phyloP scores from a whole-genome alignment of 1,140 invertebrate genomes.

The Drosophila funebris region DNA sequence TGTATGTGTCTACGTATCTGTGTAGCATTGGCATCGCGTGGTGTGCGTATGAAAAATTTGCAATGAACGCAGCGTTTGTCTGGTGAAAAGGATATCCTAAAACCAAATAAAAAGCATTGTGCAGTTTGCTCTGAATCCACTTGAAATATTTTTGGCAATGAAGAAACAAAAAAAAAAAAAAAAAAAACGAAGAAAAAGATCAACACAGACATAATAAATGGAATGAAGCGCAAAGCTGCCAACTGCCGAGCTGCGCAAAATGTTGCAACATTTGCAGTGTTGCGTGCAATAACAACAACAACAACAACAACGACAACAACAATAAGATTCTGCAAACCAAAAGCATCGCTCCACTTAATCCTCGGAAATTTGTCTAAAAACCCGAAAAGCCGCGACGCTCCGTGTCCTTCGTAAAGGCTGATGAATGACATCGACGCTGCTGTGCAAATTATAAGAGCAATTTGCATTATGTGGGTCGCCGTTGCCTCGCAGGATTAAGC shows the following conservation, averaged over 20 bases:
- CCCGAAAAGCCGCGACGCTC: conserved; percentile 8
- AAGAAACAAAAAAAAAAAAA: no score
- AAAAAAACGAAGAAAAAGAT: no score
- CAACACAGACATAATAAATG: conserved; percentile 69
- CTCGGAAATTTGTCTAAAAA: conserved; percentile 70
- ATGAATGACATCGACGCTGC: conserved; percentile 63
- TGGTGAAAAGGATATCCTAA: conserved; percentile 52
- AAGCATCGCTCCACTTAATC: conserved; percentile 52
- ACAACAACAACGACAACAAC: conserved; percentile 29
- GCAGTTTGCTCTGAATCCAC: conserved; percentile 49
- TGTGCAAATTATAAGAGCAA: conserved; percentile 78
- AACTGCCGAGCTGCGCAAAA: conserved; percentile 52
- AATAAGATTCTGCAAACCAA: conserved; percentile 24
- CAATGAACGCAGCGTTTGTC: conserved; percentile 53
- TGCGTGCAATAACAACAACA: conserved; percentile 16
- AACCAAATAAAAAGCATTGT: conserved; percentile 65
- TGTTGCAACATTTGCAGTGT: conserved; percentile 60
- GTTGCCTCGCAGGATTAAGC: conserved; percentile 48
- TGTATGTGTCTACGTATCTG: conserved; percentile 33
- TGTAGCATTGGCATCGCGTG: conserved; percentile 8
- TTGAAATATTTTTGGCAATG: conserved; percentile 80
- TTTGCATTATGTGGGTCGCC: conserved; percentile 77
- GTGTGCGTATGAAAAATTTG: conserved; percentile 60
- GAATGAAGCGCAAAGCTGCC: conserved; percentile 66
- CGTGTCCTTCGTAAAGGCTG: conserved; percentile 54